Evolutionary conservation across 2,113 vertebrate species (phyloP).

Genomic region (Phaethon lepturus): DNA sequence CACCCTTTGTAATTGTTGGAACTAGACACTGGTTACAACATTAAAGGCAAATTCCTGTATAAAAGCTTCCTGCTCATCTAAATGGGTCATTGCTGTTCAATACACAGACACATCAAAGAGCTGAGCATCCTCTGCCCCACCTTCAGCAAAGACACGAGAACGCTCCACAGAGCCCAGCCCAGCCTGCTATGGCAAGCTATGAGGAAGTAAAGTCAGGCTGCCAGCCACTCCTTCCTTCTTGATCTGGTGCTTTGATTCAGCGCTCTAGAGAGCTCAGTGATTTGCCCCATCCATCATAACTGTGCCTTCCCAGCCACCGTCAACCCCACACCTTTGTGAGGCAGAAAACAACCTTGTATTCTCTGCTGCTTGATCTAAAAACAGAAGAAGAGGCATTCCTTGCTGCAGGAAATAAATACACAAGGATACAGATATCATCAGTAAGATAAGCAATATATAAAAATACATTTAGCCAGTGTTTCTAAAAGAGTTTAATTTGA

Average conservation of each 20-base stretch:
- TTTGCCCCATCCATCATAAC: background rate
- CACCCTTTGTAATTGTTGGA: background rate
- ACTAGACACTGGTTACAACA: background rate
- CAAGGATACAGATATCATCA: background rate
- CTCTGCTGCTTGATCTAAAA: slow-evolving; percentile 12
- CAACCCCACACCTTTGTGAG: background rate
- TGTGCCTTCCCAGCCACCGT: background rate
- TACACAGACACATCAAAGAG: background rate
- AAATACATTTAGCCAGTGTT: slow-evolving; percentile 29
- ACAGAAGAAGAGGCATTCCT: background rate
- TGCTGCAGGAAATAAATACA: background rate
- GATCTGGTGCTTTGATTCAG: slow-evolving; percentile 44
- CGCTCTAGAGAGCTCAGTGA: background rate
- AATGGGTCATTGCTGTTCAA: background rate
- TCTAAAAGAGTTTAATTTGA: slow-evolving; percentile 30
- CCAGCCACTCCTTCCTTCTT: slow-evolving; percentile 39
- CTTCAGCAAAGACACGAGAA: background rate
- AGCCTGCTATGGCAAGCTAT: background rate
- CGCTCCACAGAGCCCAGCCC: background rate
- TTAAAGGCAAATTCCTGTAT: background rate
- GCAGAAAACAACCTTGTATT: background rate
- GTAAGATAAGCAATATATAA: slow-evolving; percentile 29
- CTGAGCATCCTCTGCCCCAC: background rate
- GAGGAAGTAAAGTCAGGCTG: background rate
- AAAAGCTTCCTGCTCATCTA: background rate